Conservation (phyloP, 2,797 vertebrate genomes). For the Hemitrygon akajei region DNA sequence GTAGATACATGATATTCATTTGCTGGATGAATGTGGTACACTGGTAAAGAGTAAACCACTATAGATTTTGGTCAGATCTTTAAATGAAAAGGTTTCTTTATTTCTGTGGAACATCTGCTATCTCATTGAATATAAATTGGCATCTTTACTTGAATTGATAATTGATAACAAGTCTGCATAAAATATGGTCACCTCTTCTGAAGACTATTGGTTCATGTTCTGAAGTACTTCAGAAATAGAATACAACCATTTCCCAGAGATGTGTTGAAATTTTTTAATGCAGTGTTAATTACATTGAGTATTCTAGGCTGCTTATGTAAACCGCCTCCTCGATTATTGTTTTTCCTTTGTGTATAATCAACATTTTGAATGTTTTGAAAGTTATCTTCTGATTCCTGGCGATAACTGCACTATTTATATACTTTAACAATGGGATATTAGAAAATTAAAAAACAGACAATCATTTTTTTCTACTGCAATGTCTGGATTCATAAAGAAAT, state of each 20-base stretch:
- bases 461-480: not conserved
- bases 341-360: not conserved
- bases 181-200: not conserved
- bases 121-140: not conserved
- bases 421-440: not conserved
- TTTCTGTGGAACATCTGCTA: not conserved
- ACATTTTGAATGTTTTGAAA: not conserved
- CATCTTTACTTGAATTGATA: not conserved
- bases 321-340: not conserved
- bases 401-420: not conserved
- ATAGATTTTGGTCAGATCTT: not conserved
- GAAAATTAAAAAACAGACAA: not conserved
- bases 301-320: not conserved
- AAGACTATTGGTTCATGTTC: not conserved
- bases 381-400: not conserved
- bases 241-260: not conserved
- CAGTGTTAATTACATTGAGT: not conserved
- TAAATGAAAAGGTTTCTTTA: not conserved
- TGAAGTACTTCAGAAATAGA: not conserved
- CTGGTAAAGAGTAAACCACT: not conserved
- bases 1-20: not conserved
- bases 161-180: no score
- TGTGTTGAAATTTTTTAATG: not conserved
- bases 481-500: not conserved
- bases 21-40: not conserved